phyloP scores from a whole-genome alignment of 1,140 invertebrate species.

The Ectropis grisescens region DNA sequence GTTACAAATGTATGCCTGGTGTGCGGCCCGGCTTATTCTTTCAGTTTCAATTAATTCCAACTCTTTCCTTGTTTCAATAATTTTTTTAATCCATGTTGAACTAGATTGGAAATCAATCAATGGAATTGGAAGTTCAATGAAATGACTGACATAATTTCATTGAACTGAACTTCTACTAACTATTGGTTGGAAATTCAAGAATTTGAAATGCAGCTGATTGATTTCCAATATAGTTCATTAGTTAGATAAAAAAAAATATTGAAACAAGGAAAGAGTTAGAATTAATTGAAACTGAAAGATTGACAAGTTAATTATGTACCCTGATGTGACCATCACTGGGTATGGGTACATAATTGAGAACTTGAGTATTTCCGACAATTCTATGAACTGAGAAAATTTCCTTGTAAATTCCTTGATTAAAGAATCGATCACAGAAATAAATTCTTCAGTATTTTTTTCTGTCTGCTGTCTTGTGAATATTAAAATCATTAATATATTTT shows the following conservation, averaged over 20 bases:
- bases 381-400: constrained; percentile 25
- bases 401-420: constrained; percentile 23
- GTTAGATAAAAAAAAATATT: constrained; percentile 20
- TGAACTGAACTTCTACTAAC: too few relatives aligned
- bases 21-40: too few relatives aligned
- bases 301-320: too few relatives aligned
- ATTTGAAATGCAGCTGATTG: constrained; percentile 26
- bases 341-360: constrained; percentile 13
- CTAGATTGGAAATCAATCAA: constrained; percentile 23
- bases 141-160: constrained; percentile 12
- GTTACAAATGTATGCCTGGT: too few relatives aligned
- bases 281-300: constrained; percentile 11
- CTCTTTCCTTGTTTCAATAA: constrained; percentile 20
- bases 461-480: constrained; percentile 16
- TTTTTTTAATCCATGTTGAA: constrained; percentile 18
- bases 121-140: constrained; percentile 25
- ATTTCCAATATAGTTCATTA: constrained; percentile 20
- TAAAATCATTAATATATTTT: constrained; percentile 10
- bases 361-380: constrained; percentile 18
- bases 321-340: too few relatives aligned
- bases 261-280: constrained; percentile 18
- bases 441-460: constrained; percentile 20
- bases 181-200: too few relatives aligned
- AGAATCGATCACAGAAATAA: constrained; percentile 22
- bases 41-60: constrained; percentile 15